Base-by-base conservation (phyloP, 2,797 vertebrate genomes). In the Toxotes lorentzi region DNA sequence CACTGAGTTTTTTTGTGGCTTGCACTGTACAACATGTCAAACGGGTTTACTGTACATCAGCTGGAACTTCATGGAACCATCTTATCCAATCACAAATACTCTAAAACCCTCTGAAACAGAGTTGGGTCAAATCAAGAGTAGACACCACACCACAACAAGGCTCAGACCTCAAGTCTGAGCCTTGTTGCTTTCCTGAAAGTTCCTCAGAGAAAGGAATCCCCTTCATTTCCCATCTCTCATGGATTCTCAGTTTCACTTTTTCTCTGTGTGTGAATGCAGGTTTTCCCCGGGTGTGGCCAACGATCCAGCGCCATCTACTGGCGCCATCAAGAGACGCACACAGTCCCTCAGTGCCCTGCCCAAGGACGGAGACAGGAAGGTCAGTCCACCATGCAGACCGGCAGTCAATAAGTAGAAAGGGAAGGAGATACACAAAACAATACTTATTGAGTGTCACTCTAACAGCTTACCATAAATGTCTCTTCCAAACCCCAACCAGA, bases 261-360 rank as follows among this genome's bases (percentile, higher is more conserved):
- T n/a, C n/a, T 63, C 3, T 61, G 4, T 78, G 23, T 79, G 38
- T 54, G 4, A 61, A 48, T 68, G 40, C 85, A 98, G 97, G 53
- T 98, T 98, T 89, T 96, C 97, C 17, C 96, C 97, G 6, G 94
- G 95, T 53, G 94, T 95, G 81, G 89, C 95, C 81, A 96, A 95
- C 13, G 96, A 97, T 77, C 89, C 95, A 2, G 88, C 95, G 19
- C 92, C 96, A 74, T 96, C 96, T 61, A 54, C 94, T 64, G 93
- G 95, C 14, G 89, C 95, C 5, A 95, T 95, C n/a, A 98, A 98
- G 89, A 96, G 97, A 54, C 94, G 97, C 78, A 97, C 96, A 0
- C 97, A 98, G 93, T 97, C 97, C 16, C 95, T 98, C 71, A 97
- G 97, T 27, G 97, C 97, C 34, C 92, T 98, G 76, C 97, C 97